phyloP scores from a whole-genome alignment of 2,888 invertebrate genomes.

The Drosophila nr. perissopoda region DNA sequence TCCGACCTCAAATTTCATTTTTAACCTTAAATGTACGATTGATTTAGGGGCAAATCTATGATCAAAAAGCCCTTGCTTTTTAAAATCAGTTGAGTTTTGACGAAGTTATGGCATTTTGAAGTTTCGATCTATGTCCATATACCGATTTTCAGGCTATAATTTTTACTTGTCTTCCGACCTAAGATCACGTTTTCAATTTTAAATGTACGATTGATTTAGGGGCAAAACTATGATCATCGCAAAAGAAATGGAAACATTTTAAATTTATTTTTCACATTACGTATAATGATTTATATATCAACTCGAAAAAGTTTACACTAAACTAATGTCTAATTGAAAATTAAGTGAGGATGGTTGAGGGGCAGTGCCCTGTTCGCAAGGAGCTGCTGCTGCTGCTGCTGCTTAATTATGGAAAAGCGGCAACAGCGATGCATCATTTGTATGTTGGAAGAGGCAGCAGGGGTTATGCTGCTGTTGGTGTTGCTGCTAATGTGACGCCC shows the following conservation, averaged over 20 bases:
- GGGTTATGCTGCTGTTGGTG: constrained; percentile 9
- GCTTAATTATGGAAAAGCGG: constrained; percentile 49
- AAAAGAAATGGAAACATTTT: neutral
- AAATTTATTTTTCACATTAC: constrained; percentile 3
- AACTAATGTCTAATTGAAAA: constrained; percentile 39
- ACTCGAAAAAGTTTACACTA: constrained; percentile 1
- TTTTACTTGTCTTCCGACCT: too few relatives aligned
- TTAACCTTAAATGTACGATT: too few relatives aligned
- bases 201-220: too few relatives aligned
- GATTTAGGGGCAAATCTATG: too few relatives aligned
- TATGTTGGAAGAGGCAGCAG: constrained; percentile 21
- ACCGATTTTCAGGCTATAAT: too few relatives aligned
- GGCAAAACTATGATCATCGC: too few relatives aligned
- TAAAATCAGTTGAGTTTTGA: too few relatives aligned
- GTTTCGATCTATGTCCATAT: too few relatives aligned
- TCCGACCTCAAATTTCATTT: too few relatives aligned
- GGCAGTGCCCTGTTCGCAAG: neutral
- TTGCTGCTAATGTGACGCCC: constrained; percentile 29
- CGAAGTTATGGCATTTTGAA: too few relatives aligned
- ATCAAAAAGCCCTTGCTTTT: too few relatives aligned
- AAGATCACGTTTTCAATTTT: too few relatives aligned
- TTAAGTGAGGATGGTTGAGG: constrained; percentile 19
- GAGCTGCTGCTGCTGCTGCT: constrained; percentile 21
- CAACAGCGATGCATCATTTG: constrained; percentile 53
- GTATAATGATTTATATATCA: constrained; percentile 3